Percentiles rank a stretch among this genome's conserved stretches.
Evolutionary conservation across 2,888 invertebrate species (phyloP).

Genomic region (Rhagonycha fulva): DNA sequence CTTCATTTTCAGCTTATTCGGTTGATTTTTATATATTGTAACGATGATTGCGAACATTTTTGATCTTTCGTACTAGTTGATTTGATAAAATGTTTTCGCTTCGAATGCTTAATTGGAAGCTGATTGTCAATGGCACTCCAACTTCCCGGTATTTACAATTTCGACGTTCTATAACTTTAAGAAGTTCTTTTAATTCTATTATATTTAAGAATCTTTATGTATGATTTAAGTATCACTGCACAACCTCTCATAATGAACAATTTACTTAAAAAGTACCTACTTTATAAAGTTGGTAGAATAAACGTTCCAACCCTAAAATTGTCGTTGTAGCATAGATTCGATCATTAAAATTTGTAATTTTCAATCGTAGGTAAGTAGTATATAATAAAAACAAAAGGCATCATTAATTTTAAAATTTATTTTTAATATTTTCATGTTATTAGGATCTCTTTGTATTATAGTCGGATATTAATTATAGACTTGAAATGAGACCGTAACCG

Average conservation of each 20-base stretch:
- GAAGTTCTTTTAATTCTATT: conserved; percentile 19
- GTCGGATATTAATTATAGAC: conserved; percentile 32
- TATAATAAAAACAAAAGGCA: not conserved
- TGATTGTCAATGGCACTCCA: conserved; percentile 40
- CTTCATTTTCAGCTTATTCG: conserved; percentile 46
- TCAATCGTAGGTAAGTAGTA: not conserved
- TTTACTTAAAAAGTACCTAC: not conserved
- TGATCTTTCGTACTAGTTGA: conserved; percentile 43
- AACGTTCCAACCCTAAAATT: not conserved
- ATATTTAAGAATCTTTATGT: conserved; percentile 8
- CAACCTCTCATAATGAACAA: conserved; percentile 1
- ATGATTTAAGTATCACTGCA: conserved; percentile 18
- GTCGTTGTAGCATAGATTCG: not conserved
- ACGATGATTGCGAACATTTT: conserved; percentile 44
- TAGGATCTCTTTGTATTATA: conserved; percentile 28
- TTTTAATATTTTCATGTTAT: conserved; percentile 14
- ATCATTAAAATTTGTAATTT: not conserved
- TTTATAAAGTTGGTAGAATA: not conserved
- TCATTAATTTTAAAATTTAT: conserved; percentile 3
- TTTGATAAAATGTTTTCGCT: conserved; percentile 43
- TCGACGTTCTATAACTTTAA: conserved; percentile 25
- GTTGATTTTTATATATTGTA: conserved; percentile 47
- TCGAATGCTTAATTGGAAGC: conserved; percentile 45
- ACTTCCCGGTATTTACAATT: conserved; percentile 33
- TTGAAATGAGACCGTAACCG: conserved; percentile 26